phyloP scores from a whole-genome alignment of 2,888 invertebrate genomes.

The Drosophila flavopinicola region DNA sequence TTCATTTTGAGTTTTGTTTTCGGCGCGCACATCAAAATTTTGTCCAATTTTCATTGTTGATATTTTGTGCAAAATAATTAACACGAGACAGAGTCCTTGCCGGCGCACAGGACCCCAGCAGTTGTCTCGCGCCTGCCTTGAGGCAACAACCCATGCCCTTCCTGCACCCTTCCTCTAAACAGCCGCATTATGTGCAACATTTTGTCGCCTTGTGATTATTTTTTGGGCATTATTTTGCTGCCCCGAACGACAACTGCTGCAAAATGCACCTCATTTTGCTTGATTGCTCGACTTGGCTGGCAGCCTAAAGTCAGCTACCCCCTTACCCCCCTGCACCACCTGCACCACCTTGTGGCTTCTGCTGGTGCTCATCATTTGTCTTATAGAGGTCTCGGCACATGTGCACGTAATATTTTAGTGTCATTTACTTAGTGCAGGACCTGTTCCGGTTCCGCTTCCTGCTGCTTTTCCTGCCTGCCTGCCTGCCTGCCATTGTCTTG shows the following conservation, averaged over 20 bases:
- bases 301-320: not conserved
- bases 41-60: slow-evolving; percentile 66
- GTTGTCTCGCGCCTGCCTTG: slow-evolving; percentile 40
- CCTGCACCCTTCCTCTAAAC: slow-evolving; percentile 32
- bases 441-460: slow-evolving; percentile 3
- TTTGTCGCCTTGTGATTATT: slow-evolving; percentile 75
- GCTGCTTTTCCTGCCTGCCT: slow-evolving; percentile 1
- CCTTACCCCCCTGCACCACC: not conserved
- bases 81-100: slow-evolving; percentile 50
- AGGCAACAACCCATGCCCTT: slow-evolving; percentile 24
- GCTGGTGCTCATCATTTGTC: slow-evolving; percentile 40
- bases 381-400: slow-evolving; percentile 54
- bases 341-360: slow-evolving; percentile 23
- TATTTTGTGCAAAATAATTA: slow-evolving; percentile 75
- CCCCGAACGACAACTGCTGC: slow-evolving; percentile 40
- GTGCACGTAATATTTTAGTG: slow-evolving; percentile 75
- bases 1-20: slow-evolving; percentile 72
- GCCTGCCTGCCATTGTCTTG: not conserved
- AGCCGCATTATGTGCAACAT: slow-evolving; percentile 75
- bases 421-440: slow-evolving; percentile 49
- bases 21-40: slow-evolving; percentile 70
- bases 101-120: slow-evolving; percentile 31
- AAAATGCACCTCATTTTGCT: slow-evolving; percentile 71
- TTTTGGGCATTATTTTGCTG: slow-evolving; percentile 62
- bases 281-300: slow-evolving; percentile 58